Conservation (phyloP, 1,140 invertebrate genomes). For the Anoplophora glabripennis region DNA sequence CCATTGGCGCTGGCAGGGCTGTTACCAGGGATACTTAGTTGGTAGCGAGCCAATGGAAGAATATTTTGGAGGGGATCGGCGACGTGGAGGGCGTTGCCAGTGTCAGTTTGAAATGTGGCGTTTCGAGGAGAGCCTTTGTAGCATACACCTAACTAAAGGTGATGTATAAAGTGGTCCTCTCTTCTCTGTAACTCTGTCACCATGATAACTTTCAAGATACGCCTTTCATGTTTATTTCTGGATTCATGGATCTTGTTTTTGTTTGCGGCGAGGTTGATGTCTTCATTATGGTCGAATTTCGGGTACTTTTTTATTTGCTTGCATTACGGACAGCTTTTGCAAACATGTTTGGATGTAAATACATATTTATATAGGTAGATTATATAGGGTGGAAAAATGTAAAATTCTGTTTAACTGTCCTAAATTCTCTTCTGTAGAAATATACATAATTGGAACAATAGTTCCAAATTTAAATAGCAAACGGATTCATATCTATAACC, state of each 20-base stretch:
- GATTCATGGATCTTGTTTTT: constrained; percentile 30
- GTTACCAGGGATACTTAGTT: constrained; percentile 35
- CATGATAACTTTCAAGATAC: constrained; percentile 38
- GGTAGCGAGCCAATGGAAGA: constrained; percentile 30
- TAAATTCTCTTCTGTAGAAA: not conserved
- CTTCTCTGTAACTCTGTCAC: constrained; percentile 29
- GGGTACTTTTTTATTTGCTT: constrained; percentile 2
- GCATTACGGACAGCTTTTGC: not conserved
- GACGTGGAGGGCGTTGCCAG: constrained; percentile 24
- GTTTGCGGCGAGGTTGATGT: constrained; percentile 13
- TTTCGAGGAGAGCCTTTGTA: constrained; percentile 36
- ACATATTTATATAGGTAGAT: constrained; percentile 1
- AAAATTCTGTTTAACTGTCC: not conserved
- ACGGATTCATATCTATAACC: no score
- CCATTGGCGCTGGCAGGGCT: constrained; percentile 32
- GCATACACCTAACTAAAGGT: constrained; percentile 46
- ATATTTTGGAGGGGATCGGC: constrained; percentile 26
- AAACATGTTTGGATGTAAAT: not conserved
- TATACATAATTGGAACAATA: no score
- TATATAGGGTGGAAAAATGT: not conserved
- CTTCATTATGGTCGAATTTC: no score
- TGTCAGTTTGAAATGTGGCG: constrained; percentile 35
- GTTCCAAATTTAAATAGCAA: no score
- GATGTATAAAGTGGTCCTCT: constrained; percentile 48
- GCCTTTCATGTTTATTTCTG: constrained; percentile 38